Evolutionary conservation across 2,113 vertebrate species (phyloP), one percentile per base, ranked within the genome.

Genomic region (Paracanthobrama guichenoti): DNA sequence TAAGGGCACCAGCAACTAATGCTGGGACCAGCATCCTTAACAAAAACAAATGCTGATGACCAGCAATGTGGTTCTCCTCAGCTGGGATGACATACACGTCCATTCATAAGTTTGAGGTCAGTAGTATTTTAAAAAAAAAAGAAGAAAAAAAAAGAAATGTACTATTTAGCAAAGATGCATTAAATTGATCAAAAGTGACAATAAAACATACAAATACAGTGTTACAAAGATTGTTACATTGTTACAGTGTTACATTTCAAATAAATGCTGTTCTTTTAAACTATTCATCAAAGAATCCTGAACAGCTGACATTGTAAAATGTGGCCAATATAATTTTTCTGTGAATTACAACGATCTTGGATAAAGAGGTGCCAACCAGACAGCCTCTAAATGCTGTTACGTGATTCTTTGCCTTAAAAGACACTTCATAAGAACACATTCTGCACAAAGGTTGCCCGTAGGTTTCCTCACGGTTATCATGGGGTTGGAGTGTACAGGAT

Each of bases 401-500:
- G 60, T 80, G 44, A 28, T 48, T 28, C 26, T 67, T 46, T 20
- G 16, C 12, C 78, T 53, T 50, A 13, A 66, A 80, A 67, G 18
- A 48, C 28, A 60, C 28, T 20, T 59, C 12, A 16, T 57, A 26
- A 59, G 13, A 20, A n/a, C 24, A 24, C 28, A 46, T 31, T 64
- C n/a, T 39, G 24, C 73, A 48, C 74, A 69, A 73, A 60, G 46
- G 22, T 13, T 31, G 76, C 69, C 75, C 22, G 53, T 55, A 67
- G 26, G 24, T 78, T 50, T 69, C 73, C 26, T 69, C 35, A 4
- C 0, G 31, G 44, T 44, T 53, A 50, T 88, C 81, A 85, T 85
- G 84, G 46, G 81, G 39, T 80, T 26, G 4, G 26, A 80, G 84
- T 24, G 66, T 75, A 57, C 18, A 48, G 55, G 64, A 82, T 46